Evolutionary conservation across 2,888 invertebrate genomes (phyloP), one percentile per base, ranked within the genome.

Genomic region (Falcaria lacertinaria): DNA sequence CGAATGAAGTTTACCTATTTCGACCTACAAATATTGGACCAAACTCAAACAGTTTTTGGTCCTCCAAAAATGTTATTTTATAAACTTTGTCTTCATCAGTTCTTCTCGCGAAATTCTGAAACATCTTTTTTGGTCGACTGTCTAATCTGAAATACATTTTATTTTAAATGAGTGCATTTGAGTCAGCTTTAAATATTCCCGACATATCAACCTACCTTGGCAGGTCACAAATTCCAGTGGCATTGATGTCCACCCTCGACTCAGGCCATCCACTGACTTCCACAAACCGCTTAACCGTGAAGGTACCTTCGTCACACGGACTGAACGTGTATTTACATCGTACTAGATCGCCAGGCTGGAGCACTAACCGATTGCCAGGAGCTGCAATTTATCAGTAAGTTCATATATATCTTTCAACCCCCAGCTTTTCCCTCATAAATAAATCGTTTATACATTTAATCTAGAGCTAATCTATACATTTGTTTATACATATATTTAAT

Each of bases 241-340:
- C 75, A 41, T 71, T 75, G 2, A 89, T 71, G 34, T 76, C 75
- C 1, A 72, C 66, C 54, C 85, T 73, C 2, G 89, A 89, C 28
- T 80, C 76, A 0, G 88, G 88, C 89, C 89, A 89, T 1, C 89
- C 89, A 42, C 65, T 70, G 1, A 88, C 87, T 76, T 88, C 87
- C 4, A 86, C 76, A 52, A 66, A 89, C 19, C 87, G 71, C 62
- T 78, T 86, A 0, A 83, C 66, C 45, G 54, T 72, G 45, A 78
- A 88, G 47, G 64, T 78, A 1, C 89, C 89, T 67, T 89, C 88
- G 1, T 56, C 44, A 64, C 75, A 70, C 7, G 89, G 89, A 47
- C 64, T 81, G 50, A 88, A 89, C 0, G 83, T 67, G 62, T 84
- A 89, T 71, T 88, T 89, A 53, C 85, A 88, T 48, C 89, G 64